These are phyloP conservation scores for Plebejus anna DNA, from an alignment of 2,888 invertebrate genomes.

Conservation along the genomic window DNA sequence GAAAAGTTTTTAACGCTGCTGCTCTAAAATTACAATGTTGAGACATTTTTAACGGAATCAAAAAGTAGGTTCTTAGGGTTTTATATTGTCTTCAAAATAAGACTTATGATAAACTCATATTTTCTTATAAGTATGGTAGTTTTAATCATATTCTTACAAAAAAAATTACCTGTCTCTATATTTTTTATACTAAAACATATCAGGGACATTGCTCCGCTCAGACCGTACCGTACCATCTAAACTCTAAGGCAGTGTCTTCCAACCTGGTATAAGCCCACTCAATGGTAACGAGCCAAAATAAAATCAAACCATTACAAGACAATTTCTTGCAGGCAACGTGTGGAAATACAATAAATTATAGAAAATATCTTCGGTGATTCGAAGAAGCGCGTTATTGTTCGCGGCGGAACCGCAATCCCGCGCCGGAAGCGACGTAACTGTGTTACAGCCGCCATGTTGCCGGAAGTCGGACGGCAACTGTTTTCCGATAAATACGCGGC, in stretches of 20 bases:
- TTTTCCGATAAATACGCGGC: constrained; percentile 32
- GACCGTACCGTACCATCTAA: too few relatives aligned
- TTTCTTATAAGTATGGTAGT: too few relatives aligned
- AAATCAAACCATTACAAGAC: not conserved
- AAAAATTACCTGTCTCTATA: too few relatives aligned
- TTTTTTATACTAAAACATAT: too few relatives aligned
- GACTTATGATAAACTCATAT: too few relatives aligned
- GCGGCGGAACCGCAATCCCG: constrained; percentile 63
- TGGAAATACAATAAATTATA: not conserved
- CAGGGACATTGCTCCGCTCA: too few relatives aligned
- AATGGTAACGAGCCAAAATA: too few relatives aligned
- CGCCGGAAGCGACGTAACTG: constrained; percentile 56
- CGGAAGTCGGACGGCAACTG: constrained; percentile 36
- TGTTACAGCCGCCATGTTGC: constrained; percentile 43
- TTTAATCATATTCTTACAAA: too few relatives aligned
- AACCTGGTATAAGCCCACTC: too few relatives aligned
- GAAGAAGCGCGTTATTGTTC: constrained; percentile 9
- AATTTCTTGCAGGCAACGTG: not conserved
- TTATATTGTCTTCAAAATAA: too few relatives aligned
- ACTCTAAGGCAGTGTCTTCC: too few relatives aligned
- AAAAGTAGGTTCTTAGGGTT: not conserved
- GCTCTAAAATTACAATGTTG: not conserved
- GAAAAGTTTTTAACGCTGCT: not conserved
- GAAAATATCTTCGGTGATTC: not conserved
- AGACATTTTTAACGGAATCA: not conserved